These are phyloP conservation scores for Pollachius pollachius DNA, from an alignment of 2,113 vertebrate genomes.

Conservation along the genomic window DNA sequence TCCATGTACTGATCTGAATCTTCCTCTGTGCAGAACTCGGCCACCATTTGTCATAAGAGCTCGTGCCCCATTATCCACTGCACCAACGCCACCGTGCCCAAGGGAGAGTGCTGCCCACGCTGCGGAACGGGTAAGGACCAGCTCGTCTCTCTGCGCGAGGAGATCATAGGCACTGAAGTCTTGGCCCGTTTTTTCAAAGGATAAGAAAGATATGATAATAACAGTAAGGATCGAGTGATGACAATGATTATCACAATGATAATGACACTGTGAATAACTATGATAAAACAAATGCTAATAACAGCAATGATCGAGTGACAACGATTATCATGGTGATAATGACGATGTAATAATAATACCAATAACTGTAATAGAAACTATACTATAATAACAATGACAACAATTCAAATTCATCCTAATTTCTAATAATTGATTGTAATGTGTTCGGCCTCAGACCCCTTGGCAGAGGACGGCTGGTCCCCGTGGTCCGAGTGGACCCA, in stretches of 20 bases:
- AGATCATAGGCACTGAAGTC: no score
- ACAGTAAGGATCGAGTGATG: no score
- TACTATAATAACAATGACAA: background rate
- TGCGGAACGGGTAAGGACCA: conserved; percentile 85
- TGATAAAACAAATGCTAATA: no score
- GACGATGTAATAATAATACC: no score
- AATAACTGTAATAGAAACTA: background rate
- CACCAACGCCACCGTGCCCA: conserved; percentile 90
- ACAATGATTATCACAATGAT: no score
- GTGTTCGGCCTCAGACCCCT: conserved; percentile 72
- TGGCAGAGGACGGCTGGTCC: conserved; percentile 90
- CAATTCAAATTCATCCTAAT: background rate
- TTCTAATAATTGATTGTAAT: background rate
- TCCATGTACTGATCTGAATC: conserved; percentile 33
- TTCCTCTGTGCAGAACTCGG: conserved; percentile 82
- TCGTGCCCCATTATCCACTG: conserved; percentile 95
- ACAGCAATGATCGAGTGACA: background rate
- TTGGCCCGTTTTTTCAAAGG: no score
- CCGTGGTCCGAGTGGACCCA: conserved; percentile 98
- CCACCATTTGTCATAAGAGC: conserved; percentile 91
- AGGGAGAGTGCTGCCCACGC: conserved; percentile 96
- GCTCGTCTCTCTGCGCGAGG: background rate
- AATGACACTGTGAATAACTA: no score
- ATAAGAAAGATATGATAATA: no score
- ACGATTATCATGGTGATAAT: background rate